These are phyloP conservation scores for Aleadryas rufinucha DNA, from an alignment of 2,113 vertebrate species.

Conservation along the genomic window DNA sequence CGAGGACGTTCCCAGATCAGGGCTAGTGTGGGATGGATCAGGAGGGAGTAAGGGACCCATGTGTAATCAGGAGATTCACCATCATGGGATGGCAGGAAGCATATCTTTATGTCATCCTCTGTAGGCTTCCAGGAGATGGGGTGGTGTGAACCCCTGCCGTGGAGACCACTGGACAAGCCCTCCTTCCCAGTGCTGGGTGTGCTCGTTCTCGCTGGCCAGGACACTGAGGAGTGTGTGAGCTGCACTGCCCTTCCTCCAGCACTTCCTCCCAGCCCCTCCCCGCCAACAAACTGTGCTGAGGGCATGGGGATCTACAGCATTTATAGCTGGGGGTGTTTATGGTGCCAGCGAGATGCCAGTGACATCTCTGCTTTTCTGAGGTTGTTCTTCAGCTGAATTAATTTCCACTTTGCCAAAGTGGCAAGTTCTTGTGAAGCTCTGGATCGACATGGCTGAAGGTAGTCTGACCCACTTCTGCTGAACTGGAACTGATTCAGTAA, in stretches of 20 bases:
- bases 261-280: background rate
- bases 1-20: background rate
- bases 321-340: background rate
- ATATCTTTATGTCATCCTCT: background rate
- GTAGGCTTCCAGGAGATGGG: background rate
- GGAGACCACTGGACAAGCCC: background rate
- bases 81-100: background rate
- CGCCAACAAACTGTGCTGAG: background rate
- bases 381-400: background rate
- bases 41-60: background rate
- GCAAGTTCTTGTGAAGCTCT: background rate
- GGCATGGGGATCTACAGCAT: accelerated
- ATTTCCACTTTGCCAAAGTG: background rate
- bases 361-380: background rate
- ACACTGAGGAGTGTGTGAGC: background rate
- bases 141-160: background rate
- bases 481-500: conserved; percentile 41
- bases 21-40: background rate
- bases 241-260: background rate
- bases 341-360: background rate
- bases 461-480: conserved; percentile 35
- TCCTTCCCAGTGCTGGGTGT: background rate
- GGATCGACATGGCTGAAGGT: background rate
- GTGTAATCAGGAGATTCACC: background rate
- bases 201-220: accelerated